phyloP scores from a whole-genome alignment of 2,888 invertebrate species.

The Dicranocentrus wangi region DNA sequence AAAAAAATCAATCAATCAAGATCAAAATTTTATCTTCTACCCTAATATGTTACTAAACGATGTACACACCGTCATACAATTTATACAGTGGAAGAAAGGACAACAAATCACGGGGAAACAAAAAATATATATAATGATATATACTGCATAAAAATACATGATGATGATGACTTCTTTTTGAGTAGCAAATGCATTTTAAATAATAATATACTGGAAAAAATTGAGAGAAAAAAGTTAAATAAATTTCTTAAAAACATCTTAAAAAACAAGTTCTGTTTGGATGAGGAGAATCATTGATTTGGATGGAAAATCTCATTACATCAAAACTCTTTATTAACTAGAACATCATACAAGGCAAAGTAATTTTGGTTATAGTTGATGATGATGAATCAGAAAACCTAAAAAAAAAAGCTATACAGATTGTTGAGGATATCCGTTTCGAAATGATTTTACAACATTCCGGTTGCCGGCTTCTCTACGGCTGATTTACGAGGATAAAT shows the following conservation, averaged over 20 bases:
- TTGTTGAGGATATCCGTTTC: no score
- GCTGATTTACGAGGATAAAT: no score
- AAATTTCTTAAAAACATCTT: slow-evolving; percentile 62
- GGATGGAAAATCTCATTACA: background rate
- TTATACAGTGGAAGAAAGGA: slow-evolving; percentile 30
- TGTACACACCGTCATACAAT: slow-evolving; percentile 2
- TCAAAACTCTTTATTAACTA: background rate
- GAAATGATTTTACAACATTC: no score
- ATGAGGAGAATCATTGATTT: background rate
- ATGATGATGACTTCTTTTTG: slow-evolving; percentile 60
- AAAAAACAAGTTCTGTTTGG: slow-evolving; percentile 31
- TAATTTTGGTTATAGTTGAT: background rate
- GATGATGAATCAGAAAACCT: background rate
- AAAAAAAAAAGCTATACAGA: slow-evolving; percentile 7
- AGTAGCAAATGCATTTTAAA: slow-evolving; percentile 61
- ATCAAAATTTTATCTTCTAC: background rate
- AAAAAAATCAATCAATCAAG: slow-evolving; percentile 11
- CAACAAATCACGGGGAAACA: slow-evolving; percentile 58
- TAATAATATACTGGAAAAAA: slow-evolving; percentile 55
- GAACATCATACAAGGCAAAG: background rate
- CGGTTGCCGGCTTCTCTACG: no score
- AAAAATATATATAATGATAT: slow-evolving; percentile 23
- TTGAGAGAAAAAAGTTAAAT: slow-evolving; percentile 63
- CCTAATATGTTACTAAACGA: background rate
- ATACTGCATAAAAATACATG: slow-evolving; percentile 5